Conservation (phyloP, 2,113 vertebrate species). For the Deroptyus accipitrinus region DNA sequence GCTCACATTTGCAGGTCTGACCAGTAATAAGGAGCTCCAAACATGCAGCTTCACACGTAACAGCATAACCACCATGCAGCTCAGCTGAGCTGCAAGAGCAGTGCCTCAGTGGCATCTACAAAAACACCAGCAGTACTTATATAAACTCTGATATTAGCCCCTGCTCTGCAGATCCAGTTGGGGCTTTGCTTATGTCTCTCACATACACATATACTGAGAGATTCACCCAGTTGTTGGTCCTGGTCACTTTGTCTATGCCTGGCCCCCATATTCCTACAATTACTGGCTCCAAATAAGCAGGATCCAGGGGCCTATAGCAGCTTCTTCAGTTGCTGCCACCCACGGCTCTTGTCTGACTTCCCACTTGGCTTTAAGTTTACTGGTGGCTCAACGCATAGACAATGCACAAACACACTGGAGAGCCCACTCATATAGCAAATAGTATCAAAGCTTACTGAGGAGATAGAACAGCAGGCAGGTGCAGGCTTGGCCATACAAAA, state of each 20-base stretch:
- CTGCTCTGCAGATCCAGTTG: not conserved
- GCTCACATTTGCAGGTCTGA: not conserved
- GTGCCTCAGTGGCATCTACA: not conserved
- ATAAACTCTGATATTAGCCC: rapidly evolving
- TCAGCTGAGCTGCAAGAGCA: not conserved
- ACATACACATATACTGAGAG: not conserved
- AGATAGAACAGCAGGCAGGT: not conserved
- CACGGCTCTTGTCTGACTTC: not conserved
- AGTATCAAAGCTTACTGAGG: not conserved
- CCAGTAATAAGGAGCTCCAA: not conserved
- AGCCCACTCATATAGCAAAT: not conserved
- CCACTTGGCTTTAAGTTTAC: not conserved
- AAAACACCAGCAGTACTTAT: not conserved
- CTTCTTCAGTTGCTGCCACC: not conserved
- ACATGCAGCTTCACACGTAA: not conserved
- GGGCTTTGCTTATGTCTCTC: not conserved
- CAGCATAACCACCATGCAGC: no score
- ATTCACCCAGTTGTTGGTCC: rapidly evolving
- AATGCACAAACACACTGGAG: not conserved
- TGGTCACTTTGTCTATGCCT: not conserved
- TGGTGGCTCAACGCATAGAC: not conserved
- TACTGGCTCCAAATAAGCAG: not conserved
- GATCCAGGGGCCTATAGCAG: not conserved
- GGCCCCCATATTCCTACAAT: not conserved
- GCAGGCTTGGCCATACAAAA: not conserved